Evolutionary conservation across 1,140 invertebrate species (phyloP), one percentile per base, ranked within the genome.

Genomic region (Trichonephila clavipes): DNA sequence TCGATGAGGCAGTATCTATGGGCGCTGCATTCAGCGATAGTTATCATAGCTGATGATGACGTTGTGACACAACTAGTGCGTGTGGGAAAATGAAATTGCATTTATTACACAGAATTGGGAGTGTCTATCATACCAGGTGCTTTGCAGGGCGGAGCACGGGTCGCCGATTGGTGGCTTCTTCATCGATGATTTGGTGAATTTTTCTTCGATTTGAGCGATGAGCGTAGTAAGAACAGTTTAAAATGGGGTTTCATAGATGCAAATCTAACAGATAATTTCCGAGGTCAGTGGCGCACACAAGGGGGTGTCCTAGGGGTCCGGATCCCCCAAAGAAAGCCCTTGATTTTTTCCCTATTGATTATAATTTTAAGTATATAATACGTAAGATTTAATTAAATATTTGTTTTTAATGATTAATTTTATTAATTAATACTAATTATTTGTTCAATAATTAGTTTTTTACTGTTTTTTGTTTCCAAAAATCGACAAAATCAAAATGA

Each of bases 11-110:
- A 34, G 77, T 6, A 69, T 12, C 66, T 88, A 62, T 88, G 28
- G 88, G 88, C 88, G 88, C 88, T 77, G 88, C 88, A 69, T 69
- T 69, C 66, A 69, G 61, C 86, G 88, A 89, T 89, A 59, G 64
- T 89, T 89, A 89, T 89, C 66, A 69, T 69, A 69, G 66, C 88
- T 34, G 66, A 24, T 77, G 88, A 89, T 89, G 88, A 89, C 88
- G 51, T 89, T 89, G 66, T 69, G 88, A 89, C 88, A 89, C 64
- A 89, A 89, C 62, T 89, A 59, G 88, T 72, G 88, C 88, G 66
- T 44, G 88, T 89, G 66, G 88, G 88, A 89, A 89, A 89, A 89
- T 89, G 88, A 77, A 72, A 89, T 89, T 89, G 88, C 88, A 89
- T 89, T 89, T 61, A 89, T 89, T 89, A 89, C 62, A 72, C 28